These are phyloP conservation scores for Bettongia penicillata DNA, from an alignment of 2,113 vertebrate genomes.

Conservation along the genomic window DNA sequence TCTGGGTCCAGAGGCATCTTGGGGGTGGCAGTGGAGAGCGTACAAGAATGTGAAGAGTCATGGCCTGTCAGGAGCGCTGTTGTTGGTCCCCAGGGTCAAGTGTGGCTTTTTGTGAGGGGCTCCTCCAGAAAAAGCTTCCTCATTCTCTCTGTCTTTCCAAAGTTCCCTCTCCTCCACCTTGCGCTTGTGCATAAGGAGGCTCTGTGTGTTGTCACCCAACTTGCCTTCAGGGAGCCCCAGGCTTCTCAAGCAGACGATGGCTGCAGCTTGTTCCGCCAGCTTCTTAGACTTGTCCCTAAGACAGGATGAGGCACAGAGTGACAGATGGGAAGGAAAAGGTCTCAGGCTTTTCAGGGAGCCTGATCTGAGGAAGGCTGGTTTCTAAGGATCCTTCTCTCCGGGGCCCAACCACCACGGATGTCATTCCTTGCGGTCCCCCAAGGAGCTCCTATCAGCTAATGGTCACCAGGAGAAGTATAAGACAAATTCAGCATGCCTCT, in stretches of 20 bases:
- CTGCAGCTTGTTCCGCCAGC: constrained; percentile 94
- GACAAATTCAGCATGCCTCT: background rate
- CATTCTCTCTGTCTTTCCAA: constrained; percentile 64
- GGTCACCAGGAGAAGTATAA: background rate
- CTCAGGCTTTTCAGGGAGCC: background rate
- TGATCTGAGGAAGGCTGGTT: background rate
- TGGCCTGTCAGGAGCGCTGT: constrained; percentile 62
- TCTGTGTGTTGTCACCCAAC: constrained; percentile 83
- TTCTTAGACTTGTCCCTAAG: constrained; percentile 99
- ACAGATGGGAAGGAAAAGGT: background rate
- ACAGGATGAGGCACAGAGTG: constrained; percentile 62
- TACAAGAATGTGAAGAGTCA: constrained; percentile 41
- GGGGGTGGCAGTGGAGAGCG: background rate
- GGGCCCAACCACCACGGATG: background rate
- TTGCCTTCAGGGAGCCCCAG: constrained; percentile 92
- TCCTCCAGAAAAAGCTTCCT: constrained; percentile 69
- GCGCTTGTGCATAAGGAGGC: constrained; percentile 89
- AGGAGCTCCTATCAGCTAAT: background rate
- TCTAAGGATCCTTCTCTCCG: background rate
- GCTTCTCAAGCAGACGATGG: constrained; percentile 92
- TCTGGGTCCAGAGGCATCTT: constrained; percentile 18
- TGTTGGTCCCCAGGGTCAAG: constrained; percentile 71
- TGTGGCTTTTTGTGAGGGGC: constrained; percentile 82
- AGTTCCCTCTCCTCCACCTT: constrained; percentile 86
- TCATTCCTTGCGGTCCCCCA: background rate